phyloP scores from a whole-genome alignment of 1,140 invertebrate species.

The Drosophila tani region DNA sequence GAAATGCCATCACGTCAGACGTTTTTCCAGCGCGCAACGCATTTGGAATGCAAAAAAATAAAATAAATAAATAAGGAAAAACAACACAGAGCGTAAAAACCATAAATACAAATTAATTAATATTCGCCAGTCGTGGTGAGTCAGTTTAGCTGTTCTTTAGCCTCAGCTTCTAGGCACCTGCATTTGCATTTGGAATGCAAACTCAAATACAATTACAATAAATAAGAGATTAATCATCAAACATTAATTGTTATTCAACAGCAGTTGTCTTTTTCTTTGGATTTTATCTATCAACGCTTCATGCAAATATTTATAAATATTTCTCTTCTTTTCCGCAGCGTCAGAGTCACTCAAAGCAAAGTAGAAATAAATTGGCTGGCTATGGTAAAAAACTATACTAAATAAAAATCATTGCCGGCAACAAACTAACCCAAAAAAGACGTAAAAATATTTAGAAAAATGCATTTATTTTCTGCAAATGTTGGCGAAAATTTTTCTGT shows the following conservation, averaged over 20 bases:
- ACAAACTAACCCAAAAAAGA: background rate
- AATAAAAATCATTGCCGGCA: conserved; percentile 31
- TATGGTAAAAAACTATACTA: conserved; percentile 2
- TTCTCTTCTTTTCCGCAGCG: background rate
- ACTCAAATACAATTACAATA: conserved; percentile 4
- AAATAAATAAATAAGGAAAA: conserved; percentile 2
- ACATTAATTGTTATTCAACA: conserved; percentile 24
- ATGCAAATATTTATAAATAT: conserved; percentile 33
- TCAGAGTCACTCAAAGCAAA: conserved; percentile 4
- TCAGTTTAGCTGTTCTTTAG: conserved; percentile 22
- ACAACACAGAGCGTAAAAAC: background rate
- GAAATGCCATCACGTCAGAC: conserved; percentile 67
- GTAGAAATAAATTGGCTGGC: conserved; percentile 9
- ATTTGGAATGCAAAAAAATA: conserved; percentile 39
- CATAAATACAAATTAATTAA: conserved; percentile 37
- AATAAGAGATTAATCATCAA: conserved; percentile 18
- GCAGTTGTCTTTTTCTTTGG: conserved; percentile 2
- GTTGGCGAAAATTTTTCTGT: conserved; percentile 59
- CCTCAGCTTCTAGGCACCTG: conserved; percentile 18
- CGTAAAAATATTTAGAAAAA: conserved; percentile 61
- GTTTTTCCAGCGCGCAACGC: conserved; percentile 26
- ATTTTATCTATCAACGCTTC: conserved; percentile 9
- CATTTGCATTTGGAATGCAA: conserved; percentile 21
- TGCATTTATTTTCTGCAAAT: conserved; percentile 53
- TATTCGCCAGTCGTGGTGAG: conserved; percentile 24